These are phyloP conservation scores for Zosterops japonicus DNA, from an alignment of 2,113 vertebrate genomes.

Conservation along the genomic window DNA sequence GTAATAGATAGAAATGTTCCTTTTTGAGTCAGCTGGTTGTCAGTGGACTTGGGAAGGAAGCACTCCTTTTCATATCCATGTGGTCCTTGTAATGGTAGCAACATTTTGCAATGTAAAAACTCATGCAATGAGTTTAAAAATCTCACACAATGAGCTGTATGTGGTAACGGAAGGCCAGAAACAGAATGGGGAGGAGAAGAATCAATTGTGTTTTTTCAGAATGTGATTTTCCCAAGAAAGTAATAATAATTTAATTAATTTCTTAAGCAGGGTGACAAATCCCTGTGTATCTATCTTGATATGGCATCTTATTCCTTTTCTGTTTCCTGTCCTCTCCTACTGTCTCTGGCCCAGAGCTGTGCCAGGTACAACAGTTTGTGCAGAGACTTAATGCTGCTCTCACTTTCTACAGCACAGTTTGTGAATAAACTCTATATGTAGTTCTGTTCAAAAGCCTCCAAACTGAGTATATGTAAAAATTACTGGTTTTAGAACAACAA, in stretches of 20 bases:
- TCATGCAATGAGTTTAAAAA: neutral
- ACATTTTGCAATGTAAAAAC: neutral
- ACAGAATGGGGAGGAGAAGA: neutral
- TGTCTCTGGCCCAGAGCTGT: neutral
- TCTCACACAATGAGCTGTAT: neutral
- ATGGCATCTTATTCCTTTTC: neutral
- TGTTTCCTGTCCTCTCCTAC: neutral
- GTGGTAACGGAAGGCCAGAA: neutral
- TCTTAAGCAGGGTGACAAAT: neutral
- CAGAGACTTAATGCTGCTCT: neutral
- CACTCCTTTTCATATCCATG: neutral
- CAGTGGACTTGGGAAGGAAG: neutral
- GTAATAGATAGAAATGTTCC: neutral
- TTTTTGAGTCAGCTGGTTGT: neutral
- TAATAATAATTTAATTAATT: neutral
- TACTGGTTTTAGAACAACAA: neutral
- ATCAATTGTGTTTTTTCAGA: neutral
- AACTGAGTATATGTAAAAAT: neutral
- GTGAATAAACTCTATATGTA: neutral
- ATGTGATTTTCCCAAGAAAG: neutral
- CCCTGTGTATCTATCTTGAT: neutral
- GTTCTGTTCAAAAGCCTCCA: neutral
- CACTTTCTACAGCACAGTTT: neutral
- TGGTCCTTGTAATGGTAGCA: neutral
- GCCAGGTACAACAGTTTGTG: neutral